Evolutionary conservation across 2,797 vertebrate species (phyloP), one percentile per base, ranked within the genome.

Genomic region (Syndactyla subalaris): DNA sequence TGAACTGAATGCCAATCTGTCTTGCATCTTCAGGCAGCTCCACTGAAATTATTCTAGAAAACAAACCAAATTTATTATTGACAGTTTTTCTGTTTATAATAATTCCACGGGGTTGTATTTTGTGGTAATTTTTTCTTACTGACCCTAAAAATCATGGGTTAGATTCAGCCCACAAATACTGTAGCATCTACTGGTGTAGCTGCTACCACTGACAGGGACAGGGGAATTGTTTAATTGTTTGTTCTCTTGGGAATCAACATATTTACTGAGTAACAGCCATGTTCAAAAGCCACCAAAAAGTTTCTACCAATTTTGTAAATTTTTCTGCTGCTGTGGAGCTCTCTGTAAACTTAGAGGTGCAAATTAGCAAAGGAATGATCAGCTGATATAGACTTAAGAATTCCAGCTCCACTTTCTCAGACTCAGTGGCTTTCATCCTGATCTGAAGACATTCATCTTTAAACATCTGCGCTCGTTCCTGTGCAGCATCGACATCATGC

Each of bases 1-100:
- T 98, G 98, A 99, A 99, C 98, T 99, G 99, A 81, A 99, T 99
- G 41, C 99, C 99, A 73, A 99, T 98, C 76, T 98, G 99, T 84
- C 98, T 99, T 27, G 99, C 99, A 11, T 99, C 99, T 16, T 99
- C 97, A 1, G 99, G 99, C 51, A 99, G 98, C 93, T 99, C 99
- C 70, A 99, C 99, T 0, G 99, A 99, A 89, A 99, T 99, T 55
- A 99, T 99, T 97, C 99, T 99, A 74, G 71, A 86, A 72, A 34
- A 51, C 12, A 87, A 81, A 93, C 6, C 7, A 52, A 70, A 90
- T 74, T 48, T 32, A 7, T 77, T 67, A 52, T 16, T 88, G 41
- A 14, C 66, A 92, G 7, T 32, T 39, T 52, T 9, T 1, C 11
- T 15, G 11, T 39, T 59, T 39, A 21, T 22, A 84, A 7, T 68